A percentile compares a stretch with the other conserved stretches of the same genome.
Conservation (phyloP, 2,113 vertebrate genomes). For the pig (Sus scrofa) region T2T-Sscrofa CM000824.6:199934001-199934500, state of each 20-base stretch:
- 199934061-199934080: slow-evolving; percentile 1
- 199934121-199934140: slow-evolving; percentile 48
- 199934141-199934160: slow-evolving; percentile 25
- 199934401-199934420: slow-evolving; percentile 32
- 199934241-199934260: slow-evolving; percentile 73
- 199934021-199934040: neutral
- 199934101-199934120: slow-evolving; percentile 47
- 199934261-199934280: slow-evolving; percentile 53
- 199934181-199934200: slow-evolving; percentile 54
- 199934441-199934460: neutral
- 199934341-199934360: no score
- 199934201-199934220: slow-evolving; percentile 25
- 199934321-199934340: slow-evolving; percentile 52
- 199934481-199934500: neutral
- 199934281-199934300: slow-evolving; percentile 67
- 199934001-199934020: neutral
- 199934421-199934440: slow-evolving; percentile 31
- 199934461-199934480: neutral
- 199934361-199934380: slow-evolving; percentile 52
- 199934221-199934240: slow-evolving; percentile 71
- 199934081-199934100: neutral
- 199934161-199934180: slow-evolving; percentile 70
- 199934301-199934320: neutral
- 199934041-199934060: neutral
- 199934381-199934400: slow-evolving; percentile 58